phyloP scores from a whole-genome alignment of 2,888 invertebrate species.

The Loripinus fragilis region DNA sequence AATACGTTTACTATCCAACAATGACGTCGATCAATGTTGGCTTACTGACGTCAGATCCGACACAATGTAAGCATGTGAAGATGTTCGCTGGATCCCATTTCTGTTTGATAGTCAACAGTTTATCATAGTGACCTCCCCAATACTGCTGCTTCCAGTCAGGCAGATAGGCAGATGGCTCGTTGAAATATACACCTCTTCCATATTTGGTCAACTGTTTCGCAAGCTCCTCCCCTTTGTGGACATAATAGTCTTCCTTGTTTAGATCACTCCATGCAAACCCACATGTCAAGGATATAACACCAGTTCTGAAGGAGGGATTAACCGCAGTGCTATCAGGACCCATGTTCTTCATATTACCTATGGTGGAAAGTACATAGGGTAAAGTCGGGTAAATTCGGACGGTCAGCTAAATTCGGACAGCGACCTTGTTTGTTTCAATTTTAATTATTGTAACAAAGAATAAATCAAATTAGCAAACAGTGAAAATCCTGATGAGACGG shows the following conservation, averaged over 20 bases:
- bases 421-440: too few species aligned
- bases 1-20: constrained; percentile 8
- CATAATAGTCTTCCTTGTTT: constrained; percentile 14
- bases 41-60: constrained; percentile 60
- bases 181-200: constrained; percentile 65
- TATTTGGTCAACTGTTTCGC: constrained; percentile 32
- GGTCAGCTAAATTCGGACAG: too few species aligned
- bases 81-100: constrained; percentile 64
- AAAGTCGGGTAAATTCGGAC: too few species aligned
- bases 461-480: too few species aligned
- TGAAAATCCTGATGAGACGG: too few species aligned
- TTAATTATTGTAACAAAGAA: too few species aligned
- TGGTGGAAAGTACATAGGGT: too few species aligned
- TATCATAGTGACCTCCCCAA: constrained; percentile 66
- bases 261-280: constrained; percentile 33
- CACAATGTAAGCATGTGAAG: constrained; percentile 68
- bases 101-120: constrained; percentile 60
- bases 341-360: constrained; percentile 49
- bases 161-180: constrained; percentile 64
- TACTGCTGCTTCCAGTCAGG: constrained; percentile 66
- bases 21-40: not conserved
- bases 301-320: constrained; percentile 45
- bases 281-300: constrained; percentile 43
- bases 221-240: constrained; percentile 28
- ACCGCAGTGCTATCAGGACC: constrained; percentile 35